Evolutionary conservation across 2,888 invertebrate species (phyloP).

Genomic region (Netelia virgata): DNA sequence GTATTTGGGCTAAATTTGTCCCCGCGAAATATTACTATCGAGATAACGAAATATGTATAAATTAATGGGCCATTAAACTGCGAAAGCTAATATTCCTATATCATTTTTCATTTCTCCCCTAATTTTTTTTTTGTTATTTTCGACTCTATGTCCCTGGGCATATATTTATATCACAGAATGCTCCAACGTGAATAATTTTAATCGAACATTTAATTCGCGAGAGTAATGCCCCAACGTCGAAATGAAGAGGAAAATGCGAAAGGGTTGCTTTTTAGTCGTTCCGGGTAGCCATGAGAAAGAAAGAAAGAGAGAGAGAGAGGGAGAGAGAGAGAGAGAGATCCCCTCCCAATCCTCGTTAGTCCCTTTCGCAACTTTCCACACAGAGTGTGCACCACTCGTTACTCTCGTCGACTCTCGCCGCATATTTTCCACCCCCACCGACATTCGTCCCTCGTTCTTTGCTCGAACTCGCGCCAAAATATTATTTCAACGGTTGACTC

Average conservation of each 20-base stretch:
- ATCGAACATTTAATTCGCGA: conserved; percentile 61
- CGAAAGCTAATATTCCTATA: conserved; percentile 41
- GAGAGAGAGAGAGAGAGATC: conserved; percentile 3
- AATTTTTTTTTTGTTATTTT: conserved; percentile 7
- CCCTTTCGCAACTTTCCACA: conserved; percentile 57
- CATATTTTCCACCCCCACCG: conserved; percentile 36
- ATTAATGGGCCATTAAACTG: conserved; percentile 62
- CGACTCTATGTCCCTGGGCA: neutral
- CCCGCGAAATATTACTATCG: conserved; percentile 54
- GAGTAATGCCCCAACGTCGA: conserved; percentile 36
- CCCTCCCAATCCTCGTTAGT: conserved; percentile 49
- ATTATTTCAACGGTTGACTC: conserved; percentile 73
- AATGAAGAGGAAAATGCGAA: conserved; percentile 45
- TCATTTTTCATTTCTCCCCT: conserved; percentile 39
- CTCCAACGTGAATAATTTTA: conserved; percentile 40
- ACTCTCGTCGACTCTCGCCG: conserved; percentile 35
- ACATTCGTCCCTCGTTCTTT: conserved; percentile 41
- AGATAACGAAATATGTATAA: conserved; percentile 63
- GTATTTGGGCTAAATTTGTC: conserved; percentile 49
- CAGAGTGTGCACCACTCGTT: conserved; percentile 20
- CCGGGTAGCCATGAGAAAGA: neutral
- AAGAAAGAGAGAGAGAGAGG: conserved; percentile 5
- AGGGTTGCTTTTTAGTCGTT: conserved; percentile 40
- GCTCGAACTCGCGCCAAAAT: conserved; percentile 57
- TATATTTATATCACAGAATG: conserved; percentile 5